Evolutionary conservation across 2,797 vertebrate species (phyloP), one percentile per base, ranked within the genome.

Genomic region (Benthosema pterotum): DNA sequence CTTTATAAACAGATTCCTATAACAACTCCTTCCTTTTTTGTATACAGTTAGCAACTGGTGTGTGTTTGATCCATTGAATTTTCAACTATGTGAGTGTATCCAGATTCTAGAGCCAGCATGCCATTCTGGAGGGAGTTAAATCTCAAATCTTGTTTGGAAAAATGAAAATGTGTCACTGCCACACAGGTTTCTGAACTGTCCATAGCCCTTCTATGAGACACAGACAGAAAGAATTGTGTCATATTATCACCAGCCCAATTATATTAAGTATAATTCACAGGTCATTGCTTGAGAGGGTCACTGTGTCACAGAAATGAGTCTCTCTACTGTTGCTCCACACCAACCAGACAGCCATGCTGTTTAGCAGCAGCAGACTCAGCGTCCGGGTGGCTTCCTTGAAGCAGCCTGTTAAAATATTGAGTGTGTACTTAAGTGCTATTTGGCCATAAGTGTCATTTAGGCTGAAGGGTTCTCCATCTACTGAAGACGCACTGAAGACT

Each of bases 381-480:
- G 82, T 88, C 82, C 75, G 28, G 32, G 32, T 38, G 32, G 79
- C 88, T 82, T 85, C 85, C 85, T 87, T 86, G 83, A 75, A n/a
- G 65, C 64, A 69, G 77, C 79, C 87, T 92, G 87, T 89, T 94
- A 89, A 94, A 94, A 93, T 93, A 94, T 93, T 93, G 87, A 94
- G 90, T 86, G 90, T 87, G 89, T 92, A 88, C 93, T 94, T 93
- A 93, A 93, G 92, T 93, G 92, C 90, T 92, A 90, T 92, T 92
- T 92, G 91, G 88, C 88, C 86, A 11, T 38, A 89, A 93, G 91
- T 93, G 92, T 89, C 88, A 91, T 92, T 93, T 90, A 91, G 85
- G 85, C 89, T 92, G 88, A 92, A 92, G 90, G 88, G 87, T 88
- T 87, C 92, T 93, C 87, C 85, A 87, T 87, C 86, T 84, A 90